Base-by-base conservation (phyloP, 2,797 vertebrate genomes). In the Alcedo quadribrachys region DNA sequence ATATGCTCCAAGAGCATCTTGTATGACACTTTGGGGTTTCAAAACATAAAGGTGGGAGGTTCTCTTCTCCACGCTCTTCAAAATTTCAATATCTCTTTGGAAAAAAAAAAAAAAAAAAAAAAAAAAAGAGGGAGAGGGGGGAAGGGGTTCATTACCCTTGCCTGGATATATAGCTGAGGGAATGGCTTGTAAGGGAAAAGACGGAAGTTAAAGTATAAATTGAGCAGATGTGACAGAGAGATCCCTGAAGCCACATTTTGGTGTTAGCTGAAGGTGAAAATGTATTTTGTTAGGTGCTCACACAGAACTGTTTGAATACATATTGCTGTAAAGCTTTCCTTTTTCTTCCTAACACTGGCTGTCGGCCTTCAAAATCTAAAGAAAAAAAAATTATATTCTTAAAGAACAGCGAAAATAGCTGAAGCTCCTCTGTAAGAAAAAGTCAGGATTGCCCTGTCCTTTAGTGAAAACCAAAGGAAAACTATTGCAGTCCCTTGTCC, bases 41-140 rank as follows among this genome's bases (percentile, higher is more conserved):
- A 63, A 78, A 90, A 25, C 2, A 1, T 17, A 30, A 32, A 7
- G 4, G 15, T 67, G 15, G 25, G 35, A 48, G 0, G 0, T 8
- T 51, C 22, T 74, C 27, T 79, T 62, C 51, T 68, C 58, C 7
- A 3, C 19, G 14, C 15, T 73, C 10, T 79, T 78, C 74, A 87
- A 69, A 91, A 87, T 79, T 40, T 69, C 85, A 55, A 20, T 63
- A 60, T 21, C 24, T 3, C 25, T 90, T 76, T 10, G 22, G 28
- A 85, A 89, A 68, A 25, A n/a, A 82, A 85, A 75, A 7, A 45
- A 45, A 45, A 45, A 7, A 71, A 68, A 68, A 19, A 3, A 37
- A 37, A 71, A 68, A 68, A 19, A 3, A 37, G 14, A 37, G 13
- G 2, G 2, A 42, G 8, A 55, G 43, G 19, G 9, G 0, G 3